Conservation (phyloP, 2,113 vertebrate species). For the Rana temporaria region DNA sequence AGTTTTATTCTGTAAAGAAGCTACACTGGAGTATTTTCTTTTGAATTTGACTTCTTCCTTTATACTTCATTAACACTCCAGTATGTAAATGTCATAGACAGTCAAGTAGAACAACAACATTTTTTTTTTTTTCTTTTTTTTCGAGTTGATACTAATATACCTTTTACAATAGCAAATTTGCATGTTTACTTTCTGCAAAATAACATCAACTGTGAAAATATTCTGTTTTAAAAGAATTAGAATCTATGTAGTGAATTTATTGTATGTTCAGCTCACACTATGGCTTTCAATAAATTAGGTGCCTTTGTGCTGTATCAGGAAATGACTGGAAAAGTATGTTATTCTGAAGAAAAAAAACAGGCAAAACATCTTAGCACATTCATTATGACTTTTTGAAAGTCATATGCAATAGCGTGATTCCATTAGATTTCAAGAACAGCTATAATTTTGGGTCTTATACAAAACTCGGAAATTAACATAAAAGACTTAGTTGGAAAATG, state of each 20-base stretch:
- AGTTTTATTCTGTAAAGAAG: too few relatives aligned
- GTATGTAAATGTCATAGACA: not conserved
- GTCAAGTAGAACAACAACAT: not conserved
- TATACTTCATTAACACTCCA: too few relatives aligned
- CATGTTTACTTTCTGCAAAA: slow-evolving; percentile 47
- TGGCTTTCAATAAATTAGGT: slow-evolving; percentile 22
- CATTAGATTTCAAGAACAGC: slow-evolving; percentile 55
- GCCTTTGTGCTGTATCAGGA: slow-evolving; percentile 47
- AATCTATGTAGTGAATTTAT: slow-evolving; percentile 42
- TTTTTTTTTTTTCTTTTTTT: not conserved
- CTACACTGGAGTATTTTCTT: too few relatives aligned
- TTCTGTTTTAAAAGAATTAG: slow-evolving; percentile 42
- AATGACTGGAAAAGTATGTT: slow-evolving; percentile 51
- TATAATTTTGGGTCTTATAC: slow-evolving; percentile 59
- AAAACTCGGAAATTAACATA: slow-evolving; percentile 62
- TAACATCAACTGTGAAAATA: slow-evolving; percentile 43
- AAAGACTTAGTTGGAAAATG: slow-evolving; percentile 64
- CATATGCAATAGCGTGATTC: slow-evolving; percentile 51
- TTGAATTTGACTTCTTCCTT: too few relatives aligned
- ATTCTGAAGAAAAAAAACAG: slow-evolving; percentile 53
- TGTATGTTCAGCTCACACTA: slow-evolving; percentile 39
- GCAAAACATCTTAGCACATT: slow-evolving; percentile 55
- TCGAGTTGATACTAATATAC: not conserved
- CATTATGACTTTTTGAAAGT: slow-evolving; percentile 58
- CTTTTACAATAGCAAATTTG: slow-evolving; percentile 32